Base-by-base conservation (phyloP, 2,113 vertebrate genomes). In the Antechinus flavipes region DNA sequence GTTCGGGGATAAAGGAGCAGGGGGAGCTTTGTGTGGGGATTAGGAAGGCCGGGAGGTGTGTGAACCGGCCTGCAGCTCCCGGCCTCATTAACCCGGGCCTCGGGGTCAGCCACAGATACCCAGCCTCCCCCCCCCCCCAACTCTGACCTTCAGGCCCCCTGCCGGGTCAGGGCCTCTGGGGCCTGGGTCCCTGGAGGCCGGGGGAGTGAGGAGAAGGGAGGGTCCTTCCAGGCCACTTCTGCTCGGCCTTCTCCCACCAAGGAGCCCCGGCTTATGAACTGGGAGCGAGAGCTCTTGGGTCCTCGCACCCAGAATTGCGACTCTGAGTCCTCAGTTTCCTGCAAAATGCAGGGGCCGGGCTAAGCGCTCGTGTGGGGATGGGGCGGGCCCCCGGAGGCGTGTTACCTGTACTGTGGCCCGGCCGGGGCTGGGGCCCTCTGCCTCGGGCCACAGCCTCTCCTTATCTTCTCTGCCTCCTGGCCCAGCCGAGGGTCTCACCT, bases 11-110 rank as follows among this genome's bases (percentile, higher is more conserved):
- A 99, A 99, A 98, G 97, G 98, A 97, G 95, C 95, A 96, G 97
- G 96, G 49, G 97, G 97, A 97, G 96, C 98, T 98, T 99, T 99
- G 98, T 99, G 98, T 97, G n/a, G 22, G 98, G 98, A 99, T 99
- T 98, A 98, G 98, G 98, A 96, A 97, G 97, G 58, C 96, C 90
- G 54, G 98, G 98, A 98, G 98, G 98, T 98, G 98, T 98, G 97
- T 98, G 98, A 98, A 97, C 96, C 1, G 2, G 94, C 61, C 94
- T 95, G 47, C 53, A 46, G 97, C 91, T 96, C 91, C 91, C 47
- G 0, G 91, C 95, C 95, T 97, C 94, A 91, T 97, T 97, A 97
- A 97, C 96, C 94, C 76, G 95, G 90, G 95, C 93, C 53, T 42
- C 6, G 30, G 94, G 97, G 96, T 96, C 97, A 96, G 94, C 93